phyloP scores from a whole-genome alignment of 1,140 invertebrate genomes.

The Eupristina koningsbergeri region DNA sequence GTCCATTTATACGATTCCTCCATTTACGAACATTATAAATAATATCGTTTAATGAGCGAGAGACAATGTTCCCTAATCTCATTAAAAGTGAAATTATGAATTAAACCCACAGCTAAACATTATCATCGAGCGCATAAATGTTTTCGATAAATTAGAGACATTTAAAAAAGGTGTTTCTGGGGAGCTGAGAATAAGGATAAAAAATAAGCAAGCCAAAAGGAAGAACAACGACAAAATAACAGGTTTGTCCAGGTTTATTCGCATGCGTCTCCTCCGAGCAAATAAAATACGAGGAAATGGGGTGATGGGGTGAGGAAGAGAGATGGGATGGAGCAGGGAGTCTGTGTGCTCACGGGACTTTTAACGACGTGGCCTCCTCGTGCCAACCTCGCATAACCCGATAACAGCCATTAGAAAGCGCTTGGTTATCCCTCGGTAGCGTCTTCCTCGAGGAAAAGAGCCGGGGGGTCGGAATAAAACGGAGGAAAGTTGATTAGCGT shows the following conservation, averaged over 20 bases:
- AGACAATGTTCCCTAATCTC: not conserved
- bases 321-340: not conserved
- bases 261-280: not conserved
- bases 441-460: constrained; percentile 3
- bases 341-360: constrained; percentile 18
- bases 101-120: constrained; percentile 18
- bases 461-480: constrained; percentile 33
- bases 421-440: not conserved
- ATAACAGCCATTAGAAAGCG: constrained; percentile 51
- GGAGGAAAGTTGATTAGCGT: constrained; percentile 49
- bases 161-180: constrained; percentile 4
- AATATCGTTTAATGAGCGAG: not conserved
- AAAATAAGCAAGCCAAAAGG: not conserved
- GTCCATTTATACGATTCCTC: not conserved
- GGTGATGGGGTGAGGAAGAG: not conserved
- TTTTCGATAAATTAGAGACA: constrained; percentile 17
- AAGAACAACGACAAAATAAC: constrained; percentile 8
- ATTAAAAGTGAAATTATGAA: not conserved
- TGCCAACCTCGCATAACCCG: constrained; percentile 36
- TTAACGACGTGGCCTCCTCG: constrained; percentile 27
- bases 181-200: not conserved
- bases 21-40: not conserved
- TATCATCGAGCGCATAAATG: not conserved
- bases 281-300: not conserved
- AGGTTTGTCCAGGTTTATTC: constrained; percentile 21